These are phyloP conservation scores for Erythrocercus mccallii DNA, from an alignment of 2,113 vertebrate species.

Conservation along the genomic window DNA sequence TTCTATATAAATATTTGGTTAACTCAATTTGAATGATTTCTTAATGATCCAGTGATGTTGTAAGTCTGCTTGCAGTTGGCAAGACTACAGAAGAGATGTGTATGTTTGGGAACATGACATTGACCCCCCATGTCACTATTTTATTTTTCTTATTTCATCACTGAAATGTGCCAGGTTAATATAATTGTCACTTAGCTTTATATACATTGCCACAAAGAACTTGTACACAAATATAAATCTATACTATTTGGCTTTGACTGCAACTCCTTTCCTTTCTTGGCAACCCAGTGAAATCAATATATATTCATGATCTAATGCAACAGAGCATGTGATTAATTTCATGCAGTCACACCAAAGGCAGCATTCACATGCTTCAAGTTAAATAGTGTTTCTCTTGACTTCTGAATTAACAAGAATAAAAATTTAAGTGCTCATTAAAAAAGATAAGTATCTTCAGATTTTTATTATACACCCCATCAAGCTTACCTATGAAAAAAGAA, in stretches of 20 bases:
- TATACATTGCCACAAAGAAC: neutral
- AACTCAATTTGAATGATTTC: neutral
- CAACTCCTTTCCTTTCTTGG: neutral
- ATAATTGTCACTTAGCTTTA: neutral
- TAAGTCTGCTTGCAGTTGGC: neutral
- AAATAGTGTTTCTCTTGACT: neutral
- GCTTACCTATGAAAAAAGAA: neutral
- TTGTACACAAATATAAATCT: neutral
- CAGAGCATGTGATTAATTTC: neutral
- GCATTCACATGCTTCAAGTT: neutral
- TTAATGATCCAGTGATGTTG: neutral
- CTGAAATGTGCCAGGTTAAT: neutral
- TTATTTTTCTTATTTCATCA: neutral
- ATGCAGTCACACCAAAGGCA: neutral
- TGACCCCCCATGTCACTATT: accelerated
- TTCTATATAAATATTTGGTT: neutral
- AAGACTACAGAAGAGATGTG: neutral
- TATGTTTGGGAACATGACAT: neutral
- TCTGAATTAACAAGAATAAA: neutral
- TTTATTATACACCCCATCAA: neutral
- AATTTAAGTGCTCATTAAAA: neutral
- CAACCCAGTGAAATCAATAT: neutral
- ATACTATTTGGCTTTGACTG: neutral
- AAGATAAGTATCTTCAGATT: neutral
- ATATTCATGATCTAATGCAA: neutral